These are phyloP conservation scores for Dendrophyllia cribrosa DNA, from an alignment of 64 coral and sea anemone species.

Conservation along the genomic window DNA sequence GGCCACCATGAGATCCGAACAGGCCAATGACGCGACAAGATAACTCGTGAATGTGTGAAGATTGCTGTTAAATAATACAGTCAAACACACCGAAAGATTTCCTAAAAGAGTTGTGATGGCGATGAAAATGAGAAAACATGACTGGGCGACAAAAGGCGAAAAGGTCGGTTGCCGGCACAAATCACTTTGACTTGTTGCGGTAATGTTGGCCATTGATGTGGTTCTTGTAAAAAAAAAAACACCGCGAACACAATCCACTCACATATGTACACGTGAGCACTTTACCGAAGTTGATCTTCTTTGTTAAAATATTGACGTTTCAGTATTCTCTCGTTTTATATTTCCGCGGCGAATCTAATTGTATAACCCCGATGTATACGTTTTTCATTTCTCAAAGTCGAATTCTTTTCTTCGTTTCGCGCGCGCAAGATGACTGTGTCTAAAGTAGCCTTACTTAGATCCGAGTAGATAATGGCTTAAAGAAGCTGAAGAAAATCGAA, in stretches of 20 bases:
- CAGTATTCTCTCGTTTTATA: not conserved
- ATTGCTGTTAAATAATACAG: conserved; percentile 65
- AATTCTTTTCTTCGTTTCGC: not conserved
- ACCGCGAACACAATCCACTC: not conserved
- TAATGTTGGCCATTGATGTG: not conserved
- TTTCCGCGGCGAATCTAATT: not conserved
- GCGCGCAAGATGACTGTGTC: not conserved
- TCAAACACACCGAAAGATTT: conserved; percentile 80
- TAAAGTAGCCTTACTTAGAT: not conserved
- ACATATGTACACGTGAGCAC: not conserved
- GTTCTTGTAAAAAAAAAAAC: not conserved
- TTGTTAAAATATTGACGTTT: not conserved
- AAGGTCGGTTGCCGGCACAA: conserved; percentile 53
- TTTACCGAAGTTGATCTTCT: not conserved
- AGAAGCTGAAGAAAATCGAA: not conserved
- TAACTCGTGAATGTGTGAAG: conserved; percentile 89
- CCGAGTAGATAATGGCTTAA: not conserved
- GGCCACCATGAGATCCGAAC: conserved; percentile 86
- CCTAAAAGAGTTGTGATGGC: conserved; percentile 78
- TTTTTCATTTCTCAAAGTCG: not conserved
- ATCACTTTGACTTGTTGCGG: not conserved
- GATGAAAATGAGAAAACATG: conserved; percentile 63
- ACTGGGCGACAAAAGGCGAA: conserved; percentile 65
- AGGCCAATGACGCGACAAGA: conserved; percentile 88
- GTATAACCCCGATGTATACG: no score